Evolutionary conservation across 35 echinoderm and acorn worm species (phyloP).

Genomic region (Lytechinus variegatus): DNA sequence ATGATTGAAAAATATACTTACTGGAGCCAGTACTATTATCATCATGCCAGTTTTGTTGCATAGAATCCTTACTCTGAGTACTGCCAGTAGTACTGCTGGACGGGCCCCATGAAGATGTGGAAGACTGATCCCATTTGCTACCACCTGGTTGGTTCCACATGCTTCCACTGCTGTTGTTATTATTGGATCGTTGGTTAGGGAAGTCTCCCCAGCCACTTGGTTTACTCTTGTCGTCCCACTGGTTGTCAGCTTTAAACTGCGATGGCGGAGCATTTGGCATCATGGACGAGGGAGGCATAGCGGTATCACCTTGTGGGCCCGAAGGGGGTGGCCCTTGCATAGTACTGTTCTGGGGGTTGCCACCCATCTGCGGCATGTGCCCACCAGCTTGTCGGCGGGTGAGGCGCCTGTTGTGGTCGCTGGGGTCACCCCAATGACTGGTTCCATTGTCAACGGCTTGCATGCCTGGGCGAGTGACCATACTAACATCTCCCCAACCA

Average conservation of each 20-base stretch:
- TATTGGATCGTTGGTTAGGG: conserved; percentile 35
- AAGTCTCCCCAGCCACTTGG: conserved; percentile 54
- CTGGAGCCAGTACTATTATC: conserved; percentile 46
- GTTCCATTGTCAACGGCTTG: conserved; percentile 89
- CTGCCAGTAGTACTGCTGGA: conserved; percentile 79
- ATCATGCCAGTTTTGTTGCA: conserved; percentile 95
- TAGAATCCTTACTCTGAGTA: conserved; percentile 98
- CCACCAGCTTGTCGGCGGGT: conserved; percentile 29
- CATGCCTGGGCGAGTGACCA: conserved; percentile 26
- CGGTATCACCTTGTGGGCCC: conserved; percentile 70
- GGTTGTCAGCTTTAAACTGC: conserved; percentile 44
- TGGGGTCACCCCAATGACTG: conserved; percentile 89
- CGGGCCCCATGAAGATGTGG: conserved; percentile 70
- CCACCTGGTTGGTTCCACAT: conserved; percentile 52
- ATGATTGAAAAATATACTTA: neutral
- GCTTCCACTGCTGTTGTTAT: conserved; percentile 41
- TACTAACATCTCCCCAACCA: conserved; percentile 77
- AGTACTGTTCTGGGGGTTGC: conserved; percentile 78
- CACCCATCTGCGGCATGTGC: conserved; percentile 37
- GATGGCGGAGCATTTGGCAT: conserved; percentile 35
- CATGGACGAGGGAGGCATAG: conserved; percentile 34
- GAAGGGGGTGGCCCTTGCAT: conserved; percentile 87
- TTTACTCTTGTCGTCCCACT: conserved; percentile 44
- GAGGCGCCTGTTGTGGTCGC: conserved; percentile 85
- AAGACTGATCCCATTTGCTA: conserved; percentile 68